Percentiles rank a stretch among this genome's conserved stretches.
Conservation (phyloP, 2,113 vertebrate species). For the Osmerus mordax region DNA sequence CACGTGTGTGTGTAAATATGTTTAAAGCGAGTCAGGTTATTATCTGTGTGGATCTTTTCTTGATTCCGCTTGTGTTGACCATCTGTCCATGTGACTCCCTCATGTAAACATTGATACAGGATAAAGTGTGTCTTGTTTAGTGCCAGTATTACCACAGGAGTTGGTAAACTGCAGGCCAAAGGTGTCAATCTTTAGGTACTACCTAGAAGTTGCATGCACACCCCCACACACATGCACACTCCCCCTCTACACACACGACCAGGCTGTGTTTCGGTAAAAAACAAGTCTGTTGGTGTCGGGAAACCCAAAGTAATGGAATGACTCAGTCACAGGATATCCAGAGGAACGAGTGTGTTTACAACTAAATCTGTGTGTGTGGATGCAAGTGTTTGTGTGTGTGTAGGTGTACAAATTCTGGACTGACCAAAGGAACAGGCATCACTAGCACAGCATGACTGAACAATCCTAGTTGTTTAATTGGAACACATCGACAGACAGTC, state of each 20-base stretch:
- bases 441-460: too few relatives aligned
- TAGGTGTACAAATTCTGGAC: conserved; percentile 4
- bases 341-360: conserved; percentile 22
- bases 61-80: neutral
- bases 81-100: neutral
- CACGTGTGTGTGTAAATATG: neutral
- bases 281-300: conserved; percentile 43
- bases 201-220: neutral
- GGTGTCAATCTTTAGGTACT: neutral
- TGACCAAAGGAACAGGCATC: neutral
- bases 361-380: conserved; percentile 27
- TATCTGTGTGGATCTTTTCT: neutral
- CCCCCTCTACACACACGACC: neutral
- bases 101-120: neutral
- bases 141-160: neutral
- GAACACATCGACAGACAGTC: too few relatives aligned
- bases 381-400: conserved; percentile 22
- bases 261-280: conserved; percentile 13
- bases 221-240: neutral
- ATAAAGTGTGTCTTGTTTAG: neutral
- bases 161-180: neutral
- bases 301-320: conserved; percentile 58
- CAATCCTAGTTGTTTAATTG: too few relatives aligned
- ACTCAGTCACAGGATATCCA: conserved; percentile 65
- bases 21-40: neutral